These are phyloP conservation scores for Crotalus helleri DNA, from an alignment of 2,113 vertebrate genomes.

Conservation along the genomic window DNA sequence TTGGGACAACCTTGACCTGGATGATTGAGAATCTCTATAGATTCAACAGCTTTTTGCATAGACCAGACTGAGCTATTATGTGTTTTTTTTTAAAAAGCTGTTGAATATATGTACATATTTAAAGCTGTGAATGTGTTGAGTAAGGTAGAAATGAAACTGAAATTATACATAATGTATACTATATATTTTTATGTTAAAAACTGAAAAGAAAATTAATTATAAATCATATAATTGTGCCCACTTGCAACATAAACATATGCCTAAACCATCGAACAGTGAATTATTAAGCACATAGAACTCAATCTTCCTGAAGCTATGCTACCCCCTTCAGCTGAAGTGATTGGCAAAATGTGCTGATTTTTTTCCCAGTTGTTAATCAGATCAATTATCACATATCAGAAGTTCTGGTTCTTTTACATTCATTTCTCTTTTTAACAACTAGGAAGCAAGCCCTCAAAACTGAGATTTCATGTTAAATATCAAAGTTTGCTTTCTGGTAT, in stretches of 20 bases:
- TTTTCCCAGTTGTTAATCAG: background rate
- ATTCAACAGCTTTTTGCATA: background rate
- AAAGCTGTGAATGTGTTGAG: background rate
- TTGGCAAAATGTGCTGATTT: background rate
- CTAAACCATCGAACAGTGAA: background rate
- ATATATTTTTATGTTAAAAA: background rate
- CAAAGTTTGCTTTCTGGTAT: background rate
- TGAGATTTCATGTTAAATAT: background rate
- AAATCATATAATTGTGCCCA: background rate
- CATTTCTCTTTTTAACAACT: background rate
- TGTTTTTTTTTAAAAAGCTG: too few species aligned
- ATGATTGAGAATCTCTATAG: too few species aligned
- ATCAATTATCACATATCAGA: background rate
- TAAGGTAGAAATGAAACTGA: background rate
- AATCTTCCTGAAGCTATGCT: background rate
- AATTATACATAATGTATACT: background rate
- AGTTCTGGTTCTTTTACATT: background rate
- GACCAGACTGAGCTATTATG: background rate
- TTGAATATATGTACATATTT: background rate
- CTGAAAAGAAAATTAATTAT: background rate
- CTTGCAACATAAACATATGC: too few species aligned
- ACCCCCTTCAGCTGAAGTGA: background rate
- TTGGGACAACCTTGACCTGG: background rate
- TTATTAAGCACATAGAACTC: background rate
- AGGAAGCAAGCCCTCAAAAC: background rate